Evolutionary conservation across 2,113 vertebrate genomes (phyloP).

Genomic region (Psittacus erithacus): DNA sequence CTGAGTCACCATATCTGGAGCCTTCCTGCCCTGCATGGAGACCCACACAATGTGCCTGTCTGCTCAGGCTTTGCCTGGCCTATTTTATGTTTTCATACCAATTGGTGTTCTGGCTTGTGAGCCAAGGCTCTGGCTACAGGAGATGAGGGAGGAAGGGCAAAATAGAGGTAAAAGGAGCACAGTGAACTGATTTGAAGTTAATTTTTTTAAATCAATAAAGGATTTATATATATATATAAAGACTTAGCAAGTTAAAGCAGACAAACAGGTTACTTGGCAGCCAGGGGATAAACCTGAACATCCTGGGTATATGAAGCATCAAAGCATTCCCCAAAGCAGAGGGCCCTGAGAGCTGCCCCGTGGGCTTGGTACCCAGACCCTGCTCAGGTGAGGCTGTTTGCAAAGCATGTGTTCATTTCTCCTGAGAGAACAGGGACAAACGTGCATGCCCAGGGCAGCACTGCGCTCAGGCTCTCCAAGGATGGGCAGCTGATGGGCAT

Average conservation of each 20-base stretch:
- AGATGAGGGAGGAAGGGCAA: neutral
- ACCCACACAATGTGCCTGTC: neutral
- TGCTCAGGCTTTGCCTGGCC: neutral
- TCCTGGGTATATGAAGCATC: neutral
- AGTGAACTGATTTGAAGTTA: fast-evolving
- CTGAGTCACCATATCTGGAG: neutral
- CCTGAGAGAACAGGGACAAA: neutral
- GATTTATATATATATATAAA: neutral
- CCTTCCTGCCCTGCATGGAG: neutral
- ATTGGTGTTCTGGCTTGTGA: neutral
- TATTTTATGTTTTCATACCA: neutral
- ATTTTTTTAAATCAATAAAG: neutral
- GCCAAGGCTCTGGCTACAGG: neutral
- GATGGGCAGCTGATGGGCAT: neutral
- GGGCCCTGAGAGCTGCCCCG: neutral
- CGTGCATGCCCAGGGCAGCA: neutral
- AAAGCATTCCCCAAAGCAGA: neutral
- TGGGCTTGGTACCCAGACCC: neutral
- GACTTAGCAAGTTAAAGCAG: conserved; percentile 8
- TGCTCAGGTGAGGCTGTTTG: neutral
- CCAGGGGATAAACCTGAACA: conserved; percentile 14
- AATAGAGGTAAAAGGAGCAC: neutral
- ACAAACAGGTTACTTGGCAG: neutral
- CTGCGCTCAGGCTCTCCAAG: neutral
- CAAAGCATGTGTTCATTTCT: neutral